phyloP scores from a whole-genome alignment of 2,888 invertebrate species.

The Iselma pallidipennis region DNA sequence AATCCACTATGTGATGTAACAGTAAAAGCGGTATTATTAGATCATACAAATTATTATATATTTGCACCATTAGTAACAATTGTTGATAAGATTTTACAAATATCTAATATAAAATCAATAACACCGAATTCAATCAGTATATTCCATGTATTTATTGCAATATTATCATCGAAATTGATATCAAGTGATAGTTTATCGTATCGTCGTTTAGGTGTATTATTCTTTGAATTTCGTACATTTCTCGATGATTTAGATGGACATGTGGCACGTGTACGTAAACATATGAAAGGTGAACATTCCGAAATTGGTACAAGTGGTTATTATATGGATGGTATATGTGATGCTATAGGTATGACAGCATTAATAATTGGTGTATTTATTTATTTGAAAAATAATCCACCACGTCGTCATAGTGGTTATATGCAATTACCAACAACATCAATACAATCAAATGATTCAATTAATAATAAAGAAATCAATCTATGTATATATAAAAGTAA shows the following conservation, averaged over 20 bases:
- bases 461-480: conserved; percentile 57
- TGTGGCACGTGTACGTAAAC: conserved; percentile 76
- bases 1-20: conserved; percentile 81
- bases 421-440: conserved; percentile 65
- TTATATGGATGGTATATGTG: conserved; percentile 81
- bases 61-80: conserved; percentile 79
- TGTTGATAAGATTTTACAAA: conserved; percentile 65
- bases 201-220: conserved; percentile 72
- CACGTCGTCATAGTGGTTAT: conserved; percentile 73
- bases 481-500: conserved; percentile 63
- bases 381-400: conserved; percentile 73
- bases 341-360: conserved; percentile 74
- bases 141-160: conserved; percentile 76
- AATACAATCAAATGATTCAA: conserved; percentile 37
- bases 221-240: conserved; percentile 82
- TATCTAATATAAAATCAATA: conserved; percentile 58
- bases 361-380: conserved; percentile 71
- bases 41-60: conserved; percentile 82
- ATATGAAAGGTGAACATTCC: conserved; percentile 76
- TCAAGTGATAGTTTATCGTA: conserved; percentile 72
- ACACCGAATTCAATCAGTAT: conserved; percentile 85
- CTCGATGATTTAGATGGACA: conserved; percentile 86
- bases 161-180: conserved; percentile 74
- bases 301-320: conserved; percentile 82
- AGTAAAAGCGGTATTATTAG: conserved; percentile 80